Conservation (phyloP, 2,888 invertebrate genomes). For the Nomada fabriciana region DNA sequence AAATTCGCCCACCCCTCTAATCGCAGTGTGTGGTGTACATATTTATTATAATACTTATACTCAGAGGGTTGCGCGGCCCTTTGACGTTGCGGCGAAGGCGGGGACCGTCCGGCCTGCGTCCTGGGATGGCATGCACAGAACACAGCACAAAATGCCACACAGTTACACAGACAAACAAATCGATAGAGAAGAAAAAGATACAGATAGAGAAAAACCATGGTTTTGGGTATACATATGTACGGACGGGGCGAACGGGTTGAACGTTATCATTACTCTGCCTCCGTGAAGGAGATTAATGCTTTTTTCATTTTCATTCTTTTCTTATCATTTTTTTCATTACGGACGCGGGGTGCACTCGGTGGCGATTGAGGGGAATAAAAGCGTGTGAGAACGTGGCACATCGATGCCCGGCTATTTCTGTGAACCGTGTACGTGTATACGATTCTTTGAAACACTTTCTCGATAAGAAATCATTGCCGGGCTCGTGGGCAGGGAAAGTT, state of each 20-base stretch:
- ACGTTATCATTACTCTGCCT: background rate
- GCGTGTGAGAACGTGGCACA: too few species aligned
- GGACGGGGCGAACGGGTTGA: background rate
- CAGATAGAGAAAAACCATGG: constrained; percentile 29
- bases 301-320: too few species aligned
- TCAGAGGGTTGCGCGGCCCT: constrained; percentile 84
- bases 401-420: background rate
- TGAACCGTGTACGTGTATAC: background rate
- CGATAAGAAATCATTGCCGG: background rate
- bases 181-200: constrained; percentile 61
- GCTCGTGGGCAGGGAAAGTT: constrained; percentile 2
- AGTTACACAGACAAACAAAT: constrained; percentile 81
- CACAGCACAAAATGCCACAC: constrained; percentile 84
- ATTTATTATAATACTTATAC: constrained; percentile 81
- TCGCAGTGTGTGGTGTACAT: constrained; percentile 17
- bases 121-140: constrained; percentile 84
- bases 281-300: background rate
- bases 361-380: too few species aligned
- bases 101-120: constrained; percentile 84
- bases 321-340: too few species aligned
- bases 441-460: background rate
- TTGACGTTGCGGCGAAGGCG: constrained; percentile 83
- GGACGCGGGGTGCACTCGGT: too few species aligned
- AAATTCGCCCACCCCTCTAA: background rate
- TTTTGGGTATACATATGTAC: background rate